phyloP scores from a whole-genome alignment of 2,888 invertebrate genomes.

The Agriopis leucophaearia region DNA sequence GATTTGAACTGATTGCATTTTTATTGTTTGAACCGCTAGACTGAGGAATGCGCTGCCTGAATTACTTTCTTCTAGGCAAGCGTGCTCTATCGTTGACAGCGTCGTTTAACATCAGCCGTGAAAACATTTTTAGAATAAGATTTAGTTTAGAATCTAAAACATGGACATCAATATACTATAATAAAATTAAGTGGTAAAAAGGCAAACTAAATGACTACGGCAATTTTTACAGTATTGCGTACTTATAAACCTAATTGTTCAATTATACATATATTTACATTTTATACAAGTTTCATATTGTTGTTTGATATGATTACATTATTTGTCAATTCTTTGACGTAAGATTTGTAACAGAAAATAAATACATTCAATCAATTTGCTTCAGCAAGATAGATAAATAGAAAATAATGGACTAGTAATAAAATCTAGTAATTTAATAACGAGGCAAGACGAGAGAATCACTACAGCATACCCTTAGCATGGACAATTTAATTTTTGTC shows the following conservation, averaged over 20 bases:
- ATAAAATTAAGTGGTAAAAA: too few relatives aligned
- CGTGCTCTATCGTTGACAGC: too few relatives aligned
- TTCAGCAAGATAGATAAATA: neutral
- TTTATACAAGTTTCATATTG: constrained; percentile 32
- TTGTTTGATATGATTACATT: constrained; percentile 49
- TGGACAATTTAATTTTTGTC: neutral
- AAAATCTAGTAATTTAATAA: constrained; percentile 22
- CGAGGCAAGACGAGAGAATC: constrained; percentile 26
- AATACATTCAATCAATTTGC: neutral
- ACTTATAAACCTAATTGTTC: neutral
- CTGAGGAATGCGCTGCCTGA: too few relatives aligned
- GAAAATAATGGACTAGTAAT: neutral
- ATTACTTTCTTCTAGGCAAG: too few relatives aligned
- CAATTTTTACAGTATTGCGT: neutral
- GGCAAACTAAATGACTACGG: neutral
- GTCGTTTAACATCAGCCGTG: too few relatives aligned
- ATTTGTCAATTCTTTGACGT: constrained; percentile 61
- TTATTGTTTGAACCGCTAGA: too few relatives aligned
- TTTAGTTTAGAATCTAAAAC: too few relatives aligned
- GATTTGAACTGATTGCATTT: too few relatives aligned
- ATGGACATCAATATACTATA: too few relatives aligned
- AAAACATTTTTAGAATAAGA: too few relatives aligned
- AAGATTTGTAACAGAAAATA: neutral
- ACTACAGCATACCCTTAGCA: constrained; percentile 3
- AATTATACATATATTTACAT: constrained; percentile 13